Base-by-base conservation (phyloP, 2,113 vertebrate species). In the Sardina pilchardus region DNA sequence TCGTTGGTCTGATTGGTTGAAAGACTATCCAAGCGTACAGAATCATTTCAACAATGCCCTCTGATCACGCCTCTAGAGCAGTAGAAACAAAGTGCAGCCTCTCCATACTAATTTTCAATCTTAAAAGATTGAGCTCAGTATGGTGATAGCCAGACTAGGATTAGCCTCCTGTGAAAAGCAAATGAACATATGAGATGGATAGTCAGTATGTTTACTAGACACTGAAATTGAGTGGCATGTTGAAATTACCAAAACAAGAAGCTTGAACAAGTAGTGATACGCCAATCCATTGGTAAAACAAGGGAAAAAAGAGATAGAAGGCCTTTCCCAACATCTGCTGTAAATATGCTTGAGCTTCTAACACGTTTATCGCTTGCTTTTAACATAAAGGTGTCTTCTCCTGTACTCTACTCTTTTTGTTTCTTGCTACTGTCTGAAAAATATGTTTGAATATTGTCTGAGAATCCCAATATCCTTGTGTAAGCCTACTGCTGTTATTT, bases 331-430 rank as follows among this genome's bases (percentile, higher is more conserved):
- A 82, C 82, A 87, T 85, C 89, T 91, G 88, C 92, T 95, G 93
- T 94, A 93, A 88, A 94, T 92, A 89, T 88, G 91, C 86, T 89
- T 85, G 91, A 88, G 48, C 90, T 91, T 91, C 92, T 90, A 93
- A 94, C 93, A 92, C 89, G 89, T 91, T 82, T 88, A 89, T 89
- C 91, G 92, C 93, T 89, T 93, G 91, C 94, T 93, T 91, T 91
- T 91, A 89, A 78, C 71, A 78, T 78, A 78, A 89, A 56, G 81
- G 87, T 91, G 82, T 91, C 88, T 91, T 89, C 86, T 89, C 86
- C 86, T 91, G 85, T 90, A 78, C 88, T 75, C 89, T 88, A 86
- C 67, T 50, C 83, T 88, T 90, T 78, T 84, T 88, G 83, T 92
- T 86, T 93, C 90, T 93, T 90, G 89, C 93, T 93, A 81, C 90